Evolutionary conservation across 2,113 vertebrate species (phyloP), one percentile per base, ranked within the genome.

Genomic region (Polyodon spathula): DNA sequence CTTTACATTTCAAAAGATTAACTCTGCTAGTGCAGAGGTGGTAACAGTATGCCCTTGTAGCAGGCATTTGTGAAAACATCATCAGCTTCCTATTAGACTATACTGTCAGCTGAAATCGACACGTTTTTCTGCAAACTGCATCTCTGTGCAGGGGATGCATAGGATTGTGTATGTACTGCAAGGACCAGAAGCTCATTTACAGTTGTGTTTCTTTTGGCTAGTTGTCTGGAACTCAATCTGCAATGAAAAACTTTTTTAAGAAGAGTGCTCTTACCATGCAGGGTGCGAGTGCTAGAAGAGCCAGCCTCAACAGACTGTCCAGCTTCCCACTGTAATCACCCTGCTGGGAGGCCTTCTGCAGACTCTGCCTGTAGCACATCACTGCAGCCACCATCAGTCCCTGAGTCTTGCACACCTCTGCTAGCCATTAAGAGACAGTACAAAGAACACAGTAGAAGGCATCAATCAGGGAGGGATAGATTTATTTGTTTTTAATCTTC

Each of bases 221-320:
- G n/a, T 38, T 38, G 17, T 11, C 12, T 17, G 0, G 4, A 7
- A 4, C 14, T 16, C 37, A 15, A 5, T 48, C 38, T 37, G 3
- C 14, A 12, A 11, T 6, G 12, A 73, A n/a, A n/a, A n/a, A n/a
- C n/a, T n/a, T n/a, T n/a, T n/a, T n/a, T n/a, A n/a, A n/a, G n/a
- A n/a, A n/a, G n/a, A n/a, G n/a, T n/a, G n/a, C n/a, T n/a, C 89
- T 85, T 84, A 98, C 96, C 92, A 86, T 89, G 73, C 86, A 95
- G 59, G 84, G 68, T 67, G 82, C 73, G 9, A 97, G 76, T 0
- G 94, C 88, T 0, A 97, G 87, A 66, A 96, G 78, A 4, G 92
- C 90, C 2, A 99, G 85, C 48, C 82, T 82, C 53, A 99, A 78
- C 43, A 99, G 85, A 59, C 91, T 92, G 27, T 91, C 87, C 5